A percentile compares a stretch with the other conserved stretches of the same genome.
phyloP scores from a whole-genome alignment of 2,797 vertebrate genomes.

The Poecilia velifera region DNA sequence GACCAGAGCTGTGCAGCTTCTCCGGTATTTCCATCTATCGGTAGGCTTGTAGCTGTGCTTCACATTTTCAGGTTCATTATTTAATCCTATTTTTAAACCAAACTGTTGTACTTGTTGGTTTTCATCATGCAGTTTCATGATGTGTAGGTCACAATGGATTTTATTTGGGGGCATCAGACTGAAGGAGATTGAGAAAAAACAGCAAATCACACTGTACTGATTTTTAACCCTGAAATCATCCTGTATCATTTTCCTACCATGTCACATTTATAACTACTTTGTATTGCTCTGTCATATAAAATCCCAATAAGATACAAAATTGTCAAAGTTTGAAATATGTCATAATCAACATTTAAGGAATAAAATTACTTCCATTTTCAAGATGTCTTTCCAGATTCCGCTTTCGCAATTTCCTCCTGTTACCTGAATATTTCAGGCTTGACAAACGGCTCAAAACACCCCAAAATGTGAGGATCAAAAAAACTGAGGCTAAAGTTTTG shows the following conservation, averaged over 20 bases:
- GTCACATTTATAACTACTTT: neutral
- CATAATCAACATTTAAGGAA: neutral
- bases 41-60: neutral
- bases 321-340: neutral
- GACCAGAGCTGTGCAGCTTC: neutral
- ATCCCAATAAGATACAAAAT: neutral
- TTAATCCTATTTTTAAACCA: neutral
- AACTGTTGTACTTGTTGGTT: neutral
- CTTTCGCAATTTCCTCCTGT: constrained; percentile 21
- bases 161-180: too few species aligned
- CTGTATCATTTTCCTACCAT: neutral
- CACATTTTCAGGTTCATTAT: neutral
- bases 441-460: constrained; percentile 59
- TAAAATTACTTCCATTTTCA: constrained; percentile 6
- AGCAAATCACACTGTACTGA: neutral
- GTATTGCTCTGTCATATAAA: neutral
- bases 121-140: neutral
- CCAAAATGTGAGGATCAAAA: constrained; percentile 63
- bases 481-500: constrained; percentile 67
- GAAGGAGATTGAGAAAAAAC: neutral
- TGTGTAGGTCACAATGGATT: too few species aligned
- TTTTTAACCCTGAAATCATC: neutral
- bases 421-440: constrained; percentile 62
- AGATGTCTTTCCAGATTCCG: constrained; percentile 25
- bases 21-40: neutral